Base-by-base conservation (phyloP, 2,113 vertebrate genomes). In the Antechinus stuartii region DNA sequence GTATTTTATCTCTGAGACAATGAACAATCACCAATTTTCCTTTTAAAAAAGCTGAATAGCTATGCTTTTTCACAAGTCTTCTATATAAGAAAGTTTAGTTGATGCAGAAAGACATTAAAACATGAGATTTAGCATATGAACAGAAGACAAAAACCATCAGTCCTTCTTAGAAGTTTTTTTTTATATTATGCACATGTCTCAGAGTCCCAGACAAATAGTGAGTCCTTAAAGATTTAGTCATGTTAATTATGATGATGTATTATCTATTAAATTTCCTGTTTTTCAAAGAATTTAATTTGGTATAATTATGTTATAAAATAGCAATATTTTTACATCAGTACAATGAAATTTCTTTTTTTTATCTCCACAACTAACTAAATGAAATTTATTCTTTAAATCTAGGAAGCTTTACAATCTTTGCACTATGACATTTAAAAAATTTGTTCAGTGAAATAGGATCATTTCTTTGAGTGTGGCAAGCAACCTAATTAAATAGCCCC, bases 381-480 rank as follows among this genome's bases (percentile, higher is more conserved):
- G 90, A 52, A 90, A 90, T 49, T 47, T 90, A 49, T 52, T 52
- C 90, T 90, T 90, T 49, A 90, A 50, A 50, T 47, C 46, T 52
- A 90, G 25, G 46, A 52, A 49, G 49, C 26, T 49, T 52, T 52
- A 90, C 90, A 90, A 30, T 50, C 47, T 90, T 90, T 90, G 46
- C 25, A 50, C 46, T 49, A 90, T 50, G 68, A 84, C 35, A 50
- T 90, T 90, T 52, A 10, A 49, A 47, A 90, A 90, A 49, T 30
- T 49, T 90, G 90, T 50, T 90, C 49, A 50, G 12, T 50, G 90
- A 90, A 84, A 30, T 52, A 52, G 27, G 90, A 90, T 14, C 24
- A 90, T 90, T 90, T 90, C 49, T 90, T 30, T 90, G 27, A 84
- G n/a, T 90, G 90, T 49, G 90, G 90, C 90, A 49, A 90, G 24